Base-by-base conservation (phyloP, 2,888 invertebrate genomes). In the Andrena chrysosceles region DNA sequence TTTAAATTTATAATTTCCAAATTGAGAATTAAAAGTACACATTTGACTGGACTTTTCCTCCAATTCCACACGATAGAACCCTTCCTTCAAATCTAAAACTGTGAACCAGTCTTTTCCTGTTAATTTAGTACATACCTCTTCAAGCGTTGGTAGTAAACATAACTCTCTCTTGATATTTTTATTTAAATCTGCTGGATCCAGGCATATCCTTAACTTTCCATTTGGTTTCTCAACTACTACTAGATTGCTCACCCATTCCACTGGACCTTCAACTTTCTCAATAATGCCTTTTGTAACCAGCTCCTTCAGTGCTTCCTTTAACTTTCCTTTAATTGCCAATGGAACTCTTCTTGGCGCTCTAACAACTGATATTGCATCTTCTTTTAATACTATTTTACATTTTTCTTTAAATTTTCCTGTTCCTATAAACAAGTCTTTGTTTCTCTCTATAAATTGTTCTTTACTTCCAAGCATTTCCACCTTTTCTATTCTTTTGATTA, bases 331-430 rank as follows among this genome's bases (percentile, higher is more conserved):
- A 10, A 54, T 54, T 23, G 54, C 54, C 54, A 54, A 23, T 23
- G 54, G 54, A 20, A 54, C 23, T 54, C 54, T 10, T 54, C 54
- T 54, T 4, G 54, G 54, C 2, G 54, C 54, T 54, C 54, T 54
- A 10, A 0, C 54, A 23, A 54, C 16, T 23, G 54, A 23, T 20
- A 64, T 64, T 64, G 33, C 63, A 20, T 56, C 20, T 29, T 29
- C 56, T 20, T 13, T 20, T 13, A 20, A 49, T 2, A 2, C 31
- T 54, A 68, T 31, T 1, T 10, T n/a, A 13, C 23, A 13, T 26
- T 35, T 35, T 66, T 70, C 52, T n/a, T 54, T 54, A 54, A 54
- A 54, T 54, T 54, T 54, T 3, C 54, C 54, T 10, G 54, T 54
- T 54, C 54, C 54, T 54, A 10, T 54, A 23, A 54, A 26, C 54